Percentiles rank a stretch among this genome's conserved stretches.
Conservation (phyloP, 2,888 invertebrate genomes). For the Congeria kusceri region DNA sequence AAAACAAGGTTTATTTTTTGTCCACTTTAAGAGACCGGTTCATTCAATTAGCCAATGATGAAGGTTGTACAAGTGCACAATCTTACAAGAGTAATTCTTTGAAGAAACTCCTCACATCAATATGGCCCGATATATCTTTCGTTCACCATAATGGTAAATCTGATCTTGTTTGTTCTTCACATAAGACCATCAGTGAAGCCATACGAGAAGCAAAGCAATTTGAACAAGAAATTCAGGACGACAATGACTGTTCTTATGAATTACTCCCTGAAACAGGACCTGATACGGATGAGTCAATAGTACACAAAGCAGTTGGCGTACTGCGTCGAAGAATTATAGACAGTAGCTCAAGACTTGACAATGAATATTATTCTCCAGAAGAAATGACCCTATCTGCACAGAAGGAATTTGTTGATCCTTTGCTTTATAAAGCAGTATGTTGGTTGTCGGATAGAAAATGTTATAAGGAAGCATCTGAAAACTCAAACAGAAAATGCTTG, state of each 20-base stretch:
- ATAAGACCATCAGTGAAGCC: background rate
- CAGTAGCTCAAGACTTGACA: background rate
- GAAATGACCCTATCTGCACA: conserved; percentile 12
- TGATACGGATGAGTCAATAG: background rate
- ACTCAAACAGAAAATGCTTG: conserved; percentile 1
- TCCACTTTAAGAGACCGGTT: no score
- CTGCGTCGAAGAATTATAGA: background rate
- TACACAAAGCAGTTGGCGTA: conserved; percentile 4
- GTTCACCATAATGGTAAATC: background rate
- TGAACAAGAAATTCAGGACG: background rate
- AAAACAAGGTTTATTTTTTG: no score
- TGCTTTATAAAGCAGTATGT: conserved; percentile 10
- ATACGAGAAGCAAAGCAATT: background rate
- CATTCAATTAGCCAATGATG: no score
- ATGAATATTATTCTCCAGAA: conserved; percentile 22
- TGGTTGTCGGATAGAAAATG: conserved; percentile 9
- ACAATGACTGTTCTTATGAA: background rate
- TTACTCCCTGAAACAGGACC: no score
- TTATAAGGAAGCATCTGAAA: background rate
- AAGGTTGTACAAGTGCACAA: no score
- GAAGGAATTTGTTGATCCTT: conserved; percentile 16
- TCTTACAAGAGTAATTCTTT: no score
- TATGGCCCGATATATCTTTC: conserved; percentile 8
- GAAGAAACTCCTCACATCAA: no score
- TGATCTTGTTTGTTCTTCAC: conserved; percentile 4